Base-by-base conservation (phyloP, 2,888 invertebrate species). In the Ochropleura plecta region DNA sequence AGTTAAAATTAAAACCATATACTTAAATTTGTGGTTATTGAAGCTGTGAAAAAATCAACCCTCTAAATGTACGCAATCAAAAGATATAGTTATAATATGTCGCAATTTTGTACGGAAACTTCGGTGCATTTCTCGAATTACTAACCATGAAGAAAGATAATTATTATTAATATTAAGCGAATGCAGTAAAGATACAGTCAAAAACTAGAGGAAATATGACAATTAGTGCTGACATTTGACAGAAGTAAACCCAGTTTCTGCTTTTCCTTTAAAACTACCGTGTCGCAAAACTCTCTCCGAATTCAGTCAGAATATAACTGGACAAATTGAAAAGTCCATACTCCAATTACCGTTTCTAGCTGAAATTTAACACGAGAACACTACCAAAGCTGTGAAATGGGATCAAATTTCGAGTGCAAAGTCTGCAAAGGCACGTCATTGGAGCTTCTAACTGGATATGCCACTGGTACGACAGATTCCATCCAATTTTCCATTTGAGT, bases 401-500 rank as follows among this genome's bases (percentile, higher is more conserved):
- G 76, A 81, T 81, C 84, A 76, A 73, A 76, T 76, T 81, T 84
- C 60, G 63, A 84, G 55, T 73, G 76, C 57, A 64, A 73, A 76
- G 53, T 73, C 71, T 57, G 81, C 81, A 84, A 76, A 82, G 76
- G 70, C 67, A 76, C 51, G 84, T 70, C 81, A 84, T 44, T 48
- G 48, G 64, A 67, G 67, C 59, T 60, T 53, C 81, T 70, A 76
- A 84, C 81, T 73, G 70, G 81, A 63, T 81, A 72, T 76, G 66
- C 67, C 46, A 20, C 30, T 55, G 55, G 55, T 59, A 63, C 70
- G 76, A 84, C 75, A 70, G 76, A 68, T 73, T 67, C 70, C 49
- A 70, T 84, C 76, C 81, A 82, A 82, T 82, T 84, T 82, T 82
- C 82, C 76, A 81, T 76, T 76, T 64, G 72, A 82, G 73, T 82